These are phyloP conservation scores for Atherinomorus stipes DNA, from an alignment of 2,113 vertebrate species.

Conservation along the genomic window DNA sequence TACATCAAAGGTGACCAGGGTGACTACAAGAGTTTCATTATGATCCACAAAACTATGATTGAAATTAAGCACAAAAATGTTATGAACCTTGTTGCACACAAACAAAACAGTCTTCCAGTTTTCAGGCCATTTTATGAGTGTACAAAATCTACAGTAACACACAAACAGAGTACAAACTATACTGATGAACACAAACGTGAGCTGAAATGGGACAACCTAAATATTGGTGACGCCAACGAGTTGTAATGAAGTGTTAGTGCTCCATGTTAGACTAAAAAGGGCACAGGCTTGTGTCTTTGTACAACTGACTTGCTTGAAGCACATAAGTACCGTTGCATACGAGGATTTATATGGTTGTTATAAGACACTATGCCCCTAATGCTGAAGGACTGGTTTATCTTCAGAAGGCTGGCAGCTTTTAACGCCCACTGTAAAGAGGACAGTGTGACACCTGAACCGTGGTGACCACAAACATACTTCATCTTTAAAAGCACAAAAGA, in stretches of 20 bases:
- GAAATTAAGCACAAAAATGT: conserved; percentile 8
- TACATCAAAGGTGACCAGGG: conserved; percentile 15
- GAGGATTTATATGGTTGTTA: conserved; percentile 64
- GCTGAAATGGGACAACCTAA: conserved; percentile 17
- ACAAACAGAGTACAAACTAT: conserved; percentile 35
- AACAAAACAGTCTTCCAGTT: conserved; percentile 5
- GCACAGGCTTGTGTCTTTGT: background rate
- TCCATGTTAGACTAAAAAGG: background rate
- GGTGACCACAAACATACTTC: conserved; percentile 3
- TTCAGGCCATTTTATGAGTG: conserved; percentile 8
- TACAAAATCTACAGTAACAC: conserved; percentile 23
- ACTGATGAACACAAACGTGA: conserved; percentile 13
- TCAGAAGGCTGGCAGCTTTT: conserved; percentile 54
- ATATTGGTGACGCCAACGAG: background rate
- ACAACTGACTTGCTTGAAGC: background rate
- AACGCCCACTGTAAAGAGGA: conserved; percentile 1
- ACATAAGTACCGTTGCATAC: conserved; percentile 39
- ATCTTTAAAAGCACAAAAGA: conserved; percentile 9
- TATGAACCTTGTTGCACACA: background rate
- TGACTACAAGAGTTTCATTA: conserved; percentile 15
- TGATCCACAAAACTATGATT: conserved; percentile 12
- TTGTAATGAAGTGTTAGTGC: conserved; percentile 28
- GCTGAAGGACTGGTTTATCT: conserved; percentile 60
- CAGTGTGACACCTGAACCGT: conserved; percentile 13
- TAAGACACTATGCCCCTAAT: conserved; percentile 73